Percentiles rank a stretch among this genome's conserved stretches.
Evolutionary conservation across 2,888 invertebrate genomes (phyloP).

Genomic region (Alviniconcha strummeri): DNA sequence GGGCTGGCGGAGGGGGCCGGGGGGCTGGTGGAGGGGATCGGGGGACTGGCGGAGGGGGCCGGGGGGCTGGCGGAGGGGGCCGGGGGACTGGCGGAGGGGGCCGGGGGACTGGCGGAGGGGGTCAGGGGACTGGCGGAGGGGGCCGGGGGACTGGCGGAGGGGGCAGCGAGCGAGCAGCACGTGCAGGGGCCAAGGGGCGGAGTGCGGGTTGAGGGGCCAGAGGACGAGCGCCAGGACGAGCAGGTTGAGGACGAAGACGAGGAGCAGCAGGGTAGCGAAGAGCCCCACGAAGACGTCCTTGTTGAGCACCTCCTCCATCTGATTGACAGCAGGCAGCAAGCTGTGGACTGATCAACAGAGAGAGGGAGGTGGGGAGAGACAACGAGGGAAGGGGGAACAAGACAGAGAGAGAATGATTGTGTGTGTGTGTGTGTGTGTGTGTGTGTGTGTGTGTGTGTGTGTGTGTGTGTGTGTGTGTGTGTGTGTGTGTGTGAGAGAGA

Average conservation of each 20-base stretch:
- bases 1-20: too few species aligned
- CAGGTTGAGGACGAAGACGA: constrained; percentile 9
- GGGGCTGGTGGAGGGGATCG: too few species aligned
- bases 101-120: background rate
- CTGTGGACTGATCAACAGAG: too few species aligned
- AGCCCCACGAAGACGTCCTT: constrained; percentile 16
- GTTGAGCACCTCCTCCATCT: constrained; percentile 21
- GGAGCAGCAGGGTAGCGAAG: background rate
- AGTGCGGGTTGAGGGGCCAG: background rate
- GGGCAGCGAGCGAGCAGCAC: background rate
- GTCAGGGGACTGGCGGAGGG: background rate
- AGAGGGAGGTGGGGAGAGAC: too few species aligned
- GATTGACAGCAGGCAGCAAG: background rate
- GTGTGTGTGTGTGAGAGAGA: too few species aligned
- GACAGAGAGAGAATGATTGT: too few species aligned
- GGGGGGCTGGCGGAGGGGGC: too few species aligned
- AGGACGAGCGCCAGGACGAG: background rate
- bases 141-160: background rate
- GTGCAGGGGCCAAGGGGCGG: background rate
- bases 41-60: too few species aligned
- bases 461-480: too few species aligned
- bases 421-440: too few species aligned
- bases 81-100: background rate
- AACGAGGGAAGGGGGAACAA: too few species aligned
- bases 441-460: too few species aligned